Evolutionary conservation across 1,140 invertebrate genomes (phyloP).

Genomic region (Magallana gigas): DNA sequence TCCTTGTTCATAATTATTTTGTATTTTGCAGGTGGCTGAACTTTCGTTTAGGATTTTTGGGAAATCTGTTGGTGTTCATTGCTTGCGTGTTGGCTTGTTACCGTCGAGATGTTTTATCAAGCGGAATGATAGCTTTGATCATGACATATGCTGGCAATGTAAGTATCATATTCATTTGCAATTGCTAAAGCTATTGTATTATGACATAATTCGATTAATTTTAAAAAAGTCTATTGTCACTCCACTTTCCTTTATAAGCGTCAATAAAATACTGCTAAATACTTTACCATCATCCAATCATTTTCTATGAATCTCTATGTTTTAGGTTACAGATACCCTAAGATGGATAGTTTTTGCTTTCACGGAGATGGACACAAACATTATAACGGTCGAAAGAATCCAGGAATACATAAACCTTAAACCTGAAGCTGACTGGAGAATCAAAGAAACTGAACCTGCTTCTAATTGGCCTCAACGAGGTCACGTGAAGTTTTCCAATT

Average conservation of each 20-base stretch:
- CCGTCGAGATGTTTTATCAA: slow-evolving; percentile 16
- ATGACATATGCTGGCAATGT: slow-evolving; percentile 29
- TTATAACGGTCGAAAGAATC: slow-evolving; percentile 97
- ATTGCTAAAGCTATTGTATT: no score
- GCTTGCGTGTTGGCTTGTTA: not conserved
- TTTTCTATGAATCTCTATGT: not conserved
- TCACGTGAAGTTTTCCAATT: slow-evolving; percentile 87
- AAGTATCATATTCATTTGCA: not conserved
- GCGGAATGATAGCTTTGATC: slow-evolving; percentile 18
- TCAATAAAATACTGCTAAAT: no score
- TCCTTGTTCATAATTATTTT: not conserved
- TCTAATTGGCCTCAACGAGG: slow-evolving; percentile 88
- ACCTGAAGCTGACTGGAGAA: slow-evolving; percentile 74
- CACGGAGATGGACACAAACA: slow-evolving; percentile 97
- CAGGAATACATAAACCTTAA: slow-evolving; percentile 94
- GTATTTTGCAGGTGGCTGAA: slow-evolving; percentile 73
- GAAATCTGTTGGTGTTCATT: slow-evolving; percentile 58
- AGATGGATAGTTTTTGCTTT: slow-evolving; percentile 97
- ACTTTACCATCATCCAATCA: no score
- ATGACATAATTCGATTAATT: no score
- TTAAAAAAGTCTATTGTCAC: no score
- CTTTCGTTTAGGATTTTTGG: slow-evolving; percentile 76
- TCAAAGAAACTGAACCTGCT: slow-evolving; percentile 53
- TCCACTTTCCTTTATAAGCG: no score
- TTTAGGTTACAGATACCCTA: slow-evolving; percentile 89